phyloP scores from a whole-genome alignment of 53 echinoderm and acorn worm species.

The Zoroaster sp. region DNA sequence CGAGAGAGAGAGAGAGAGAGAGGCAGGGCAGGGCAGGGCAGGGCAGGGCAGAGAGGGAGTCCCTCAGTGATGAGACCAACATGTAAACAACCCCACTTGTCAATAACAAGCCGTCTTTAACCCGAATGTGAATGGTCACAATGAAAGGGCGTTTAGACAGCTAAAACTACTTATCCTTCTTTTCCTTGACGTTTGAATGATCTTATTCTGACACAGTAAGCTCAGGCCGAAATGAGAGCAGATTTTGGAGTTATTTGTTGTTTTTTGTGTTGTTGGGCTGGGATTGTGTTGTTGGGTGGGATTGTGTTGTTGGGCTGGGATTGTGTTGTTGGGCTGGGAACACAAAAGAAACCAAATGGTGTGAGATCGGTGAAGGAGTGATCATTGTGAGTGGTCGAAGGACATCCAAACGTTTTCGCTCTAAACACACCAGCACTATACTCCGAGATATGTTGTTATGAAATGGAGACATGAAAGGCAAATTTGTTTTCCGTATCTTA shows the following conservation, averaged over 20 bases:
- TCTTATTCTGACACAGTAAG: neutral
- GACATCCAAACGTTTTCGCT: neutral
- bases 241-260: neutral
- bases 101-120: constrained; percentile 4
- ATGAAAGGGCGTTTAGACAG: constrained; percentile 23
- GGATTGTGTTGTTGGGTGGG: neutral
- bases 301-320: neutral
- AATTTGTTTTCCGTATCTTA: too few relatives aligned
- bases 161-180: constrained; percentile 1
- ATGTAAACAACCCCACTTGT: neutral
- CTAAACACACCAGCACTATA: too few relatives aligned
- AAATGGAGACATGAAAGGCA: too few relatives aligned
- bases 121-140: constrained; percentile 6
- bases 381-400: constrained; percentile 1
- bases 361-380: constrained; percentile 1
- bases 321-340: neutral
- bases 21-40: too few relatives aligned
- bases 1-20: neutral
- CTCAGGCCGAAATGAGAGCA: neutral
- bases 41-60: too few relatives aligned
- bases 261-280: neutral
- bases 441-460: too few relatives aligned
- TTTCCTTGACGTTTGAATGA: neutral
- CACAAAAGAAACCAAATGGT: neutral
- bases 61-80: neutral